Evolutionary conservation across 53 echinoderm and acorn worm genomes (phyloP), one percentile per base, ranked within the genome.

Genomic region (Holothuria leucospilota): DNA sequence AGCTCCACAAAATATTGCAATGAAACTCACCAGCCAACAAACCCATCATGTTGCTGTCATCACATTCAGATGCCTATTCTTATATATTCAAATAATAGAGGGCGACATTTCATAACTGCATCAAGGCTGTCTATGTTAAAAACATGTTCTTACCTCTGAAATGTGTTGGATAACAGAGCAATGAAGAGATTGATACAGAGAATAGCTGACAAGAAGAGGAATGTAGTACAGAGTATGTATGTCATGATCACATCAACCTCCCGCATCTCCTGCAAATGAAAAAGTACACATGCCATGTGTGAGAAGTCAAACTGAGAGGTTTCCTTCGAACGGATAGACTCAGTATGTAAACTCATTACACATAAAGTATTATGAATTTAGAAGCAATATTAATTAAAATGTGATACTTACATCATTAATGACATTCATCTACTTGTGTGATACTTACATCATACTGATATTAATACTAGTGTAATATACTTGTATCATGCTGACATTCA

Each of bases 111-210:
- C 56, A 56, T 56, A 56, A 56, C 1, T 56, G 15, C 1, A 56
- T 56, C 0, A 16, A 56, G 2, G 18, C 56, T 52, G 52, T 53
- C 78, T 39, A 11, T 34, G 34, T 34, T 34, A 34, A 34, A 34
- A 34, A 34, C 34, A 34, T 34, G 39, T 64, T 26, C 91, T 42
- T 59, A 92, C 96, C 96, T 96, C 63, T 96, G 96, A 56, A 96
- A 96, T 41, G 96, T 94, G 86, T 96, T 94, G 15, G 96, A 96
- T 82, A 96, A 78, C 82, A 96, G 51, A 23, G 96, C 96, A 82
- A 96, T 96, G 51, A 96, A 84, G 21, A 96, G 89, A 62, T 96
- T 96, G 63, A 96, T 88, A 51, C 96, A 94, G 62, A 96, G 92
- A 62, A 96, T 82, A 10, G 96, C 94, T 20, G 96, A 96, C 20